phyloP scores from a whole-genome alignment of 2,113 vertebrate species.

The Tinamus guttatus region DNA sequence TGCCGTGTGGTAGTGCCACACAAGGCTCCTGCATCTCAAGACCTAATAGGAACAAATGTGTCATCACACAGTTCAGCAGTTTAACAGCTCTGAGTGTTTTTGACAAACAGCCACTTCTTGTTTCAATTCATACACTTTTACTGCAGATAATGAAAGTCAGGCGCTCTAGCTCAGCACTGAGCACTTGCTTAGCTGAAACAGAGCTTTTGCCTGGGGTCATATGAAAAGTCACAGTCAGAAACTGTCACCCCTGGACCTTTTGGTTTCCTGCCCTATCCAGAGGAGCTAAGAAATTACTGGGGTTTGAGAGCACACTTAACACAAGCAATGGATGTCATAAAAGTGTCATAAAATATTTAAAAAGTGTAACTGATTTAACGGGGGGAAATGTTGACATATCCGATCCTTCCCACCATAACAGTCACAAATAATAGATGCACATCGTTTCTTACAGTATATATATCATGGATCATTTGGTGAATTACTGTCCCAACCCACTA shows the following conservation, averaged over 20 bases:
- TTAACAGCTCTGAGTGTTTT: conserved; percentile 36
- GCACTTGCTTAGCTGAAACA: not conserved
- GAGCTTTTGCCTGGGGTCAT: not conserved
- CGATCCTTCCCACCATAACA: not conserved
- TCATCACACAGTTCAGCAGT: not conserved
- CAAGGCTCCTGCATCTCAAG: not conserved
- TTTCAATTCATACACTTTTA: conserved; percentile 61
- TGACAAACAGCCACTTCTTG: conserved; percentile 60
- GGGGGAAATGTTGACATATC: not conserved
- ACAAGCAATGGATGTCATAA: not conserved
- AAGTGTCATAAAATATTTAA: not conserved
- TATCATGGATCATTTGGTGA: not conserved
- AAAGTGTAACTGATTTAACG: not conserved
- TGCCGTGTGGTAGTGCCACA: not conserved
- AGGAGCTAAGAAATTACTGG: not conserved
- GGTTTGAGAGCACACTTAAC: not conserved
- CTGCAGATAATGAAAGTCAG: conserved; percentile 11
- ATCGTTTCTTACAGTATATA: not conserved
- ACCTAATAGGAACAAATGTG: conserved; percentile 47
- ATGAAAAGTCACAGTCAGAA: not conserved
- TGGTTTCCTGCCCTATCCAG: not conserved
- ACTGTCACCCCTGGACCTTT: not conserved
- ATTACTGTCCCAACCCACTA: not conserved
- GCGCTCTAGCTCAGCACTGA: not conserved
- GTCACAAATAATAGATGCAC: not conserved